Conservation (phyloP, 2,113 vertebrate genomes). For the Phyllopteryx taeniolatus region DNA sequence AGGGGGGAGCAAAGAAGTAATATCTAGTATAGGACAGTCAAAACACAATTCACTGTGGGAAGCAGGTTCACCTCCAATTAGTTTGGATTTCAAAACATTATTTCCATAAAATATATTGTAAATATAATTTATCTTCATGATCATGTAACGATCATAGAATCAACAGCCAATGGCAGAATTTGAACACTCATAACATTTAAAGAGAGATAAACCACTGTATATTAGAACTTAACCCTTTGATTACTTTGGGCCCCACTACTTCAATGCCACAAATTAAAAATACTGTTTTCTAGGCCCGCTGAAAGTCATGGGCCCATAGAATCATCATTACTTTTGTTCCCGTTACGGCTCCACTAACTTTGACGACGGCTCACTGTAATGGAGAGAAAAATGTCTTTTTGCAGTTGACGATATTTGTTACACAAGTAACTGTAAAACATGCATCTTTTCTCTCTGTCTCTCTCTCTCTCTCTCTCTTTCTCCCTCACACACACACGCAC, state of each 20-base stretch:
- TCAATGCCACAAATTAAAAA: too few relatives aligned
- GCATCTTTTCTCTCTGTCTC: too few relatives aligned
- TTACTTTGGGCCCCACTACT: too few relatives aligned
- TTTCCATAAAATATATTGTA: background rate
- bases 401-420: too few relatives aligned
- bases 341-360: background rate
- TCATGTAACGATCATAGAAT: background rate
- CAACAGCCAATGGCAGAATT: background rate
- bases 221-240: background rate
- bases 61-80: background rate
- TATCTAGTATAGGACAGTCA: background rate
- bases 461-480: too few relatives aligned
- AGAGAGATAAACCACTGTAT: background rate
- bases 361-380: background rate
- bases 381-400: background rate
- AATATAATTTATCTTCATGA: background rate
- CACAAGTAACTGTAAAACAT: too few relatives aligned
- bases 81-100: background rate
- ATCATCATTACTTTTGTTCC: background rate
- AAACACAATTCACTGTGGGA: background rate
- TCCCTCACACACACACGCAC: too few relatives aligned
- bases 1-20: background rate
- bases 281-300: background rate
- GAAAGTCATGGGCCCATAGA: background rate
- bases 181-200: background rate